phyloP scores from a whole-genome alignment of 2,113 vertebrate genomes.

The Zosterops lateralis region DNA sequence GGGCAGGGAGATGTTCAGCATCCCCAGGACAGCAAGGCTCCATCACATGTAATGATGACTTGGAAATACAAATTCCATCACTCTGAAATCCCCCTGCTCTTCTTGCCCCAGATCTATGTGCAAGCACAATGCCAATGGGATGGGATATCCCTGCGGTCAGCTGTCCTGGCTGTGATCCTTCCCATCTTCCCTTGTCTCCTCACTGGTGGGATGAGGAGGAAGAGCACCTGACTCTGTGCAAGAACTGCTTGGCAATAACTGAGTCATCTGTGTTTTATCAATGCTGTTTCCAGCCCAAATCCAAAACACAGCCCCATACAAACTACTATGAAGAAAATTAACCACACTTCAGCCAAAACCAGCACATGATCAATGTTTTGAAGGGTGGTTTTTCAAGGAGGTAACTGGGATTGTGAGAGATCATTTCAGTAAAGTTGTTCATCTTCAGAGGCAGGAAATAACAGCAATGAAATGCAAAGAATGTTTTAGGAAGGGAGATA shows the following conservation, averaged over 20 bases:
- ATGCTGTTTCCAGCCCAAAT: rapidly evolving
- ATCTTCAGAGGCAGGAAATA: not conserved
- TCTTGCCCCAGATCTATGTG: not conserved
- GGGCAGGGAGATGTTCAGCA: not conserved
- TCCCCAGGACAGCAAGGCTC: not conserved
- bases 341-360: not conserved
- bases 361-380: not conserved
- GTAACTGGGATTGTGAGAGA: not conserved
- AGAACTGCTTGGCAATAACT: not conserved
- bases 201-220: not conserved
- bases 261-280: not conserved
- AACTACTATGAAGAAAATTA: not conserved
- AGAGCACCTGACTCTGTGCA: not conserved
- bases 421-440: not conserved
- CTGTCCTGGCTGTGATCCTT: not conserved
- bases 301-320: not conserved
- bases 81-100: not conserved
- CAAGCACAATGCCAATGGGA: not conserved
- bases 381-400: not conserved
- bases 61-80: not conserved
- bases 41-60: not conserved
- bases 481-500: not conserved
- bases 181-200: not conserved
- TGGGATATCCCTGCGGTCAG: not conserved
- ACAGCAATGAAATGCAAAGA: not conserved